Evolutionary conservation across 53 echinoderm and acorn worm genomes (phyloP).

Genomic region (Hippasteria phrygiana): DNA sequence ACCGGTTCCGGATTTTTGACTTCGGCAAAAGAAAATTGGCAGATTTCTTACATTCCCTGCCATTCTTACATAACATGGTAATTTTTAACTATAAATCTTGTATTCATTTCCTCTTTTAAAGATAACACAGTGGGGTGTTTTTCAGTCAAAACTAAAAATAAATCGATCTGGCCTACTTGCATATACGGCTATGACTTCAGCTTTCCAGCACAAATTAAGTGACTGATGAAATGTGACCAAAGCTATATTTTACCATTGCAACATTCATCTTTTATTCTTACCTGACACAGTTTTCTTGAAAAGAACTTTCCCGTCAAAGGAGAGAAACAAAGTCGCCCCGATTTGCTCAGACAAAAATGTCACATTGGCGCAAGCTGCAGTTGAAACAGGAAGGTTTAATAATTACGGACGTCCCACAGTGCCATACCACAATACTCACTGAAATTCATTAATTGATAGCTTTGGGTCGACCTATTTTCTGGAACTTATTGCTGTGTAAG

Average conservation of each 20-base stretch:
- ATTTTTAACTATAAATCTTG: too few relatives aligned
- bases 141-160: not conserved
- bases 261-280: not conserved
- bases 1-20: conserved; percentile 44
- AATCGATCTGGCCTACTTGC: too few relatives aligned
- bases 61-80: too few relatives aligned
- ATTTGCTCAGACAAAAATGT: conserved; percentile 13
- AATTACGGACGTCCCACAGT: not conserved
- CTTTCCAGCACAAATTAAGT: too few relatives aligned
- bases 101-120: too few relatives aligned
- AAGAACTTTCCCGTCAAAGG: conserved; percentile 28
- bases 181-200: too few relatives aligned
- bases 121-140: not conserved
- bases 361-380: conserved; percentile 34
- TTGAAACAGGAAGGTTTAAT: not conserved
- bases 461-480: too few relatives aligned
- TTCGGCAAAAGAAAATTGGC: not conserved
- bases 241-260: too few relatives aligned
- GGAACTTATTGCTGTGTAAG: too few relatives aligned
- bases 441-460: not conserved
- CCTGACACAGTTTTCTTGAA: conserved; percentile 41
- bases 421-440: not conserved
- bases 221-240: too few relatives aligned
- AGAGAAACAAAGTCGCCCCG: conserved; percentile 10
- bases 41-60: not conserved